Evolutionary conservation across 2,888 invertebrate species (phyloP), one percentile per base, ranked within the genome.

Genomic region (Hetaerina titia): DNA sequence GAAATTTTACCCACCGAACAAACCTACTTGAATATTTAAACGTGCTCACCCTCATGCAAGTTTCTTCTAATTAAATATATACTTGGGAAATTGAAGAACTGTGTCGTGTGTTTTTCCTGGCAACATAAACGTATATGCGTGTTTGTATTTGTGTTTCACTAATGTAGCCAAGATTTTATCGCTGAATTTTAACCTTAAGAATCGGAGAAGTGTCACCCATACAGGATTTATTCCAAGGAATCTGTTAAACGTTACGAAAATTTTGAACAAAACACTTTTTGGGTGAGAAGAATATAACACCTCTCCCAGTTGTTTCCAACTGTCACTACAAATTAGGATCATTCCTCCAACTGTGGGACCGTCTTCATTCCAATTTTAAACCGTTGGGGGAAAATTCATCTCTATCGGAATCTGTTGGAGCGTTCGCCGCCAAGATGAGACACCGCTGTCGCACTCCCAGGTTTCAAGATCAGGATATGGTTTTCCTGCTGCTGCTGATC

Each of bases 381-480:
- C 64, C 92, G 92, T 45, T 69, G 64, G 45, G 56, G 31, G 64
- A 92, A 69, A 31, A 64, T 64, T 31, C 56, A n/a, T 45, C 45
- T 69, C 64, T 92, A 57, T 89, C 89, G 92, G 92, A 64, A 92
- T 74, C 92, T 92, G 92, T 56, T 15, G 69, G 64, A 56, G n/a
- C 92, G 74, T 45, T 92, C 69, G 92, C 92, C 92, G 92, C 45
- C 64, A 92, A 92, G 92, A 92, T 92, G 92, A 56, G n/a, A 56
- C 25, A 56, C 69, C 92, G 92, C 31, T 11, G 69, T 45, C 69
- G 69, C 64, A n/a, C 89, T 81, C 25, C 57, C 2, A n/a, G 57
- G 22, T 69, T 15, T n/a, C 56, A 56, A 64, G 69, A 56, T 89
- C 57, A 22, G 74, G 64, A 92, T 69, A n/a, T 69, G 22, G 74